Evolutionary conservation across 2,888 invertebrate species (phyloP).

Genomic region (Pachliopta kotzebuea): DNA sequence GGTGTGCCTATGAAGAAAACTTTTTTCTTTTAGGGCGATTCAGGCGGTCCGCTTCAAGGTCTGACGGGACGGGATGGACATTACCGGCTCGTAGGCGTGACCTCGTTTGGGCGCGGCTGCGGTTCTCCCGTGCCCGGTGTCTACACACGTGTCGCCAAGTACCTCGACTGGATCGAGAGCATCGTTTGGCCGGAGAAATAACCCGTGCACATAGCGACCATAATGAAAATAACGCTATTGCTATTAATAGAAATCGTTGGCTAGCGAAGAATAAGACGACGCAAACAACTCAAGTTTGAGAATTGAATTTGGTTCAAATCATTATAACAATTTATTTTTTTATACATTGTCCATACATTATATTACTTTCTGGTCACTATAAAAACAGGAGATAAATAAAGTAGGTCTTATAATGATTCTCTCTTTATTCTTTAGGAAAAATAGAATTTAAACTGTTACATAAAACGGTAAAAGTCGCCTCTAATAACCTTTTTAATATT

Average conservation of each 20-base stretch:
- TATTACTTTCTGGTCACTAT: too few relatives aligned
- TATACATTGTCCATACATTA: too few relatives aligned
- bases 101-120: constrained; percentile 74
- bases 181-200: constrained; percentile 54
- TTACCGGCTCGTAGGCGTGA: constrained; percentile 65
- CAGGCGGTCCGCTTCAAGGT: constrained; percentile 68
- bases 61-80: constrained; percentile 41
- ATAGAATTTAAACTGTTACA: too few relatives aligned
- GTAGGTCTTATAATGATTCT: too few relatives aligned
- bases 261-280: neutral
- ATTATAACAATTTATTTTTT: too few relatives aligned
- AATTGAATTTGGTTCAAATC: neutral
- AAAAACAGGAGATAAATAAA: too few relatives aligned
- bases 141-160: constrained; percentile 61
- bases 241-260: neutral
- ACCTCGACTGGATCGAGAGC: constrained; percentile 69
- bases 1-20: too few relatives aligned
- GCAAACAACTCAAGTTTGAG: neutral
- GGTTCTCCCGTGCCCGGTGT: constrained; percentile 66
- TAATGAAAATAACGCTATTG: too few relatives aligned
- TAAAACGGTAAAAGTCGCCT: too few relatives aligned
- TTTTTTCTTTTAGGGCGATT: constrained; percentile 60
- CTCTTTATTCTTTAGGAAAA: too few relatives aligned
- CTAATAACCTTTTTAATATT: too few relatives aligned
- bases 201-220: neutral